Evolutionary conservation across 2,888 invertebrate genomes (phyloP).

Genomic region (Thereva nobilitata): DNA sequence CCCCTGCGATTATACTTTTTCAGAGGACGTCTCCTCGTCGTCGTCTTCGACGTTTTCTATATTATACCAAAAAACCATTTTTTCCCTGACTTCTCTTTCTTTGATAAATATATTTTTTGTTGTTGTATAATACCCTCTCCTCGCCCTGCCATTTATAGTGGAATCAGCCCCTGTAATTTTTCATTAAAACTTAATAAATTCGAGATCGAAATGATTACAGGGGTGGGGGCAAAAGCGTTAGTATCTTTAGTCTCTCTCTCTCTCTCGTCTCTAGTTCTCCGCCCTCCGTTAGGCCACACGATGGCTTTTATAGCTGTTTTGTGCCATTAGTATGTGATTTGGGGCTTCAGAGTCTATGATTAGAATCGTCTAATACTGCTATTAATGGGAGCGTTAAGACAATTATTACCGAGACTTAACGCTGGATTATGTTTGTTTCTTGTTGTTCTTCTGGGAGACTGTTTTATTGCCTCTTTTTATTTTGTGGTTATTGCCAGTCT

Average conservation of each 20-base stretch:
- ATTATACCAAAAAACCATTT: neutral
- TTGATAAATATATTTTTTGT: neutral
- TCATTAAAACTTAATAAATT: conserved; percentile 37
- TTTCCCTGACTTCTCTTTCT: neutral
- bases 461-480: conserved; percentile 15
- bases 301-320: conserved; percentile 32
- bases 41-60: neutral
- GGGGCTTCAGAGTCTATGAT: conserved; percentile 25
- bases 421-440: conserved; percentile 22
- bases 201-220: conserved; percentile 28
- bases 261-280: neutral
- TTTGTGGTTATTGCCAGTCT: neutral
- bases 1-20: conserved; percentile 35
- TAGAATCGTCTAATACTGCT: conserved; percentile 28
- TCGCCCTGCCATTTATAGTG: conserved; percentile 8
- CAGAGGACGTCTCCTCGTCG: conserved; percentile 4
- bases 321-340: conserved; percentile 31
- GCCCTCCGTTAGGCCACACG: neutral
- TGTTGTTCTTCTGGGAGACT: conserved; percentile 2
- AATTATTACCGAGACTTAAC: conserved; percentile 27
- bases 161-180: conserved; percentile 26
- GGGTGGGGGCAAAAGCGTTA: conserved; percentile 5
- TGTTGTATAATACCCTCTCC: neutral
- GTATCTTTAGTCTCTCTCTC: conserved; percentile 6
- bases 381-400: conserved; percentile 35